Percentiles rank a stretch among this genome's conserved stretches.
phyloP scores from a whole-genome alignment of 2,888 invertebrate species.

The Seladonia tumulorum region DNA sequence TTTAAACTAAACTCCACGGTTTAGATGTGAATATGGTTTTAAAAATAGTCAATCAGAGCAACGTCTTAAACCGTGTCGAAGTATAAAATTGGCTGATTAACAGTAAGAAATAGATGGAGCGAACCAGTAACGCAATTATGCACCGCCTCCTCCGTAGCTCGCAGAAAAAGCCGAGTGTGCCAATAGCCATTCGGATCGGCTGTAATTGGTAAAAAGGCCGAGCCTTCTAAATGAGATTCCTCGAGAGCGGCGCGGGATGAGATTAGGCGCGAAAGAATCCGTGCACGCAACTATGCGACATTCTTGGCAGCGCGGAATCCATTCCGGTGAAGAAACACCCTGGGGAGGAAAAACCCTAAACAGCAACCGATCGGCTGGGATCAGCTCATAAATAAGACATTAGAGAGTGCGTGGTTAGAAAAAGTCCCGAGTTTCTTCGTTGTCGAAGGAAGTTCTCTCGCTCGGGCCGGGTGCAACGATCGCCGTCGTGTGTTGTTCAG shows the following conservation, averaged over 20 bases:
- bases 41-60: too few species aligned
- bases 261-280: not conserved
- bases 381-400: conserved; percentile 22
- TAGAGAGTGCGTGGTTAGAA: conserved; percentile 11
- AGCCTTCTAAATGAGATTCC: conserved; percentile 2
- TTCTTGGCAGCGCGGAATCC: conserved; percentile 6
- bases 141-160: not conserved
- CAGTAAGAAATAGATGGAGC: not conserved
- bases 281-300: conserved; percentile 11
- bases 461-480: conserved; percentile 59
- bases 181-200: not conserved
- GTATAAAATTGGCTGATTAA: not conserved
- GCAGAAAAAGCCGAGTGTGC: not conserved
- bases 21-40: too few species aligned
- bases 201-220: not conserved
- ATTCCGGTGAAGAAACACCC: not conserved
- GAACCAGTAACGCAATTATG: not conserved
- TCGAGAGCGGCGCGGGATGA: not conserved
- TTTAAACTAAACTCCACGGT: too few species aligned
- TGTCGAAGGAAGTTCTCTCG: conserved; percentile 38
- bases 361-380: conserved; percentile 1
- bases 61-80: too few species aligned
- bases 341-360: conserved; percentile 13
- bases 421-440: conserved; percentile 16
- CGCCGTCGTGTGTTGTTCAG: conserved; percentile 50